Base-by-base conservation (phyloP, 2,113 vertebrate species). In the Falcunculus frontatus region DNA sequence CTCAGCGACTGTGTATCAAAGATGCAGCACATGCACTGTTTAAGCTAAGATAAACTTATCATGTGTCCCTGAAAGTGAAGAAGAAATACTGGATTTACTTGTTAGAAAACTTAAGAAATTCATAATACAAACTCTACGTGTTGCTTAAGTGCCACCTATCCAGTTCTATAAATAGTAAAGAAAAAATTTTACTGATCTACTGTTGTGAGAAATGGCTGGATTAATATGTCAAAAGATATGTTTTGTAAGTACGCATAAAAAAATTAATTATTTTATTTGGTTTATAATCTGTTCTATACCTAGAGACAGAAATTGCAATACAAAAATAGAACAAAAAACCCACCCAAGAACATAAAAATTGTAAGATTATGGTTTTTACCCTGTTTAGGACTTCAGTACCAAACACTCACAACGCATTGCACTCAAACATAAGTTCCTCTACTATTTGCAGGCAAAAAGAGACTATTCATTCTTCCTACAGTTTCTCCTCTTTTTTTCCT, bases 291-390 rank as follows among this genome's bases (percentile, higher is more conserved):
- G 1, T 86, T 76, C 10, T 47, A 44, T 27, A 39, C 8, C 11
- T 35, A 46, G 8, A 42, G 11, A 8, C 10, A 92, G 56, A 85
- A 84, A 62, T 35, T 57, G 13, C 4, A 57, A 13, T 4, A 19
- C 2, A 44, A n/a, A 79, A 76, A 6, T 23, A 70, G 6, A 85
- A 55, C 21, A 16, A 82, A 70, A 57, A 56, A 23, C 6, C 0
- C 2, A 25, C 5, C 2, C 2, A 1, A 82, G 41, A 57, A 22
- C 6, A 23, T 16, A 65, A 60, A 52, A 65, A 25, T 21, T 0
- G 0, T 39, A 55, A 63, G 5, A 50, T 33, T 3, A 22, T 52
- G 7, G 22, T 26, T 67, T 78, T 82, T 68, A 41, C 2, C 1
- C 10, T 9, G 1, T 65, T 80, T 73, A 60, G 6, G 10, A 73